Evolutionary conservation across 2,113 vertebrate genomes (phyloP).

Genomic region (Pao palembangensis): DNA sequence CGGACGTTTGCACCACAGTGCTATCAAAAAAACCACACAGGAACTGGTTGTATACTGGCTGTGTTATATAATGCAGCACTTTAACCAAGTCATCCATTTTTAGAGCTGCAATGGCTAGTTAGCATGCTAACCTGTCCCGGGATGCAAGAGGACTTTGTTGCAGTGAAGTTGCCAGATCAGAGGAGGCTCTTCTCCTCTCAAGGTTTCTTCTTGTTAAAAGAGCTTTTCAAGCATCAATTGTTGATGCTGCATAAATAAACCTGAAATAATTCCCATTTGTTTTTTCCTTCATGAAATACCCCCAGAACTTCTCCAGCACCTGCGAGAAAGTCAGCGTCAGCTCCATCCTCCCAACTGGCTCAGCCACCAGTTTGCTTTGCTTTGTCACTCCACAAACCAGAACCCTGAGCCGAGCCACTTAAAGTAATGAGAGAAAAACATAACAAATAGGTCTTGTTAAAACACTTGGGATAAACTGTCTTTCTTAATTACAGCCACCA

Average conservation of each 20-base stretch:
- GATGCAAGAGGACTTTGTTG: too few species aligned
- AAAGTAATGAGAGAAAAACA: slow-evolving; percentile 23
- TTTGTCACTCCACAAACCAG: slow-evolving; percentile 18
- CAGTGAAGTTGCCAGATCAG: too few species aligned
- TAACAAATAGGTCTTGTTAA: slow-evolving; percentile 46
- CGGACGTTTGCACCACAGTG: not conserved
- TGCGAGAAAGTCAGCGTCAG: slow-evolving; percentile 1
- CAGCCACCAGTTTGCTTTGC: slow-evolving; percentile 16
- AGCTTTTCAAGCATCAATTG: too few species aligned
- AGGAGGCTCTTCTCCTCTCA: too few species aligned
- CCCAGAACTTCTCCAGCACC: not conserved
- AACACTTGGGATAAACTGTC: slow-evolving; percentile 37
- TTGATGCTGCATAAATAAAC: too few species aligned
- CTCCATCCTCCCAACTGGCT: slow-evolving; percentile 6
- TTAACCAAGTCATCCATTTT: slow-evolving; percentile 8
- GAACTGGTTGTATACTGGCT: slow-evolving; percentile 20
- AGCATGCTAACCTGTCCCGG: not conserved
- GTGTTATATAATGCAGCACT: slow-evolving; percentile 21
- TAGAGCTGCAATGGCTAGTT: not conserved
- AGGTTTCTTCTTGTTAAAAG: too few species aligned
- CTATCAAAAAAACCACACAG: slow-evolving; percentile 2
- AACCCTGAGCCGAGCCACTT: slow-evolving; percentile 9
- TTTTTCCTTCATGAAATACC: too few species aligned
- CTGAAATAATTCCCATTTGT: too few species aligned
- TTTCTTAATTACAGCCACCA: slow-evolving; percentile 57